Evolutionary conservation across 1,140 invertebrate species (phyloP).

Genomic region (Nasonia giraulti): DNA sequence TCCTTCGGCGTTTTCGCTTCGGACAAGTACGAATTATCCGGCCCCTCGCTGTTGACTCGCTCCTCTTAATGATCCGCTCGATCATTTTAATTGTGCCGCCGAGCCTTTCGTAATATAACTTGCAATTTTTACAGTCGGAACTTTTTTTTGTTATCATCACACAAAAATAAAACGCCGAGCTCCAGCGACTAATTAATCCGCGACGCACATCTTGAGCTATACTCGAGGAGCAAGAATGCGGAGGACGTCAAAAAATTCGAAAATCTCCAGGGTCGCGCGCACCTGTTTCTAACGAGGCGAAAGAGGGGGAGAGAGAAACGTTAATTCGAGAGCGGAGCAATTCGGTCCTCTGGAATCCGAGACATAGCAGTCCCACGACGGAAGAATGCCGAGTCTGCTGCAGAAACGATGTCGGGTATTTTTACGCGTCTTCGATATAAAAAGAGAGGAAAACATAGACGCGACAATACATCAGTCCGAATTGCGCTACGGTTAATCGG

Average conservation of each 20-base stretch:
- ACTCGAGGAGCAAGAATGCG: background rate
- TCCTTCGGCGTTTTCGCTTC: background rate
- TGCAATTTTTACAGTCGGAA: background rate
- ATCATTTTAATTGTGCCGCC: slow-evolving; percentile 30
- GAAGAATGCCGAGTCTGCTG: background rate
- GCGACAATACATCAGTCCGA: background rate
- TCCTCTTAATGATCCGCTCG: slow-evolving; percentile 9
- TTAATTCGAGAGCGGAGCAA: background rate
- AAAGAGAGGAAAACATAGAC: background rate
- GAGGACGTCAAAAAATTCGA: background rate
- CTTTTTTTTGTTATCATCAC: background rate
- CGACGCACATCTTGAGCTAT: background rate
- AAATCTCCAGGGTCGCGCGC: slow-evolving; percentile 9
- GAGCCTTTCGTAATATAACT: background rate
- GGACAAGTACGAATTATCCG: slow-evolving; percentile 1
- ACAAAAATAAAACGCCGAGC: background rate
- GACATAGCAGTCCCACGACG: background rate
- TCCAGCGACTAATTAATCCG: background rate
- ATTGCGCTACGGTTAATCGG: slow-evolving; percentile 11
- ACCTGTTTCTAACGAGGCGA: slow-evolving; percentile 24
- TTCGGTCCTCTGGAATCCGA: background rate
- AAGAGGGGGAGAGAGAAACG: background rate
- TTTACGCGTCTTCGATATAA: background rate
- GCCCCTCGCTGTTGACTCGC: background rate
- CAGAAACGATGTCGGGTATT: background rate